phyloP scores from a whole-genome alignment of 2,113 vertebrate genomes.

The Oryzias celebensis region DNA sequence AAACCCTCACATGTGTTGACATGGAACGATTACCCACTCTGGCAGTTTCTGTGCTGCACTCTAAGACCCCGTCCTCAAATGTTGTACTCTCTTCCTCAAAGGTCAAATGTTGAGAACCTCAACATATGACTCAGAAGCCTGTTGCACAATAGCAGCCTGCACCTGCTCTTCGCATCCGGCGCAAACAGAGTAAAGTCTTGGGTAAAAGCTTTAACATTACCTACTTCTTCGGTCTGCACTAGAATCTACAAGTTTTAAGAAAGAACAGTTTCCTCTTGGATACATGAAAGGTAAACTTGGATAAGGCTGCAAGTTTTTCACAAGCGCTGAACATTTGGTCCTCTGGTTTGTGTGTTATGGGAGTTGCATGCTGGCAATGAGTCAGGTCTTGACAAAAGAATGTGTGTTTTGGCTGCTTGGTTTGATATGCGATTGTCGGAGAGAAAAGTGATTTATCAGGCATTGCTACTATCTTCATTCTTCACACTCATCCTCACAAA shows the following conservation, averaged over 20 bases:
- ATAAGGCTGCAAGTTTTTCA: constrained; percentile 48
- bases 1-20: constrained; percentile 67
- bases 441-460: constrained; percentile 69
- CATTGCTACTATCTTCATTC: constrained; percentile 29
- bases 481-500: constrained; percentile 13
- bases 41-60: constrained; percentile 39
- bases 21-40: constrained; percentile 59
- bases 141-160: constrained; percentile 64
- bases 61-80: constrained; percentile 53
- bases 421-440: constrained; percentile 38
- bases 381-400: constrained; percentile 77
- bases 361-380: constrained; percentile 65
- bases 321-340: constrained; percentile 52
- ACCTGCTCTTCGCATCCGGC: constrained; percentile 61
- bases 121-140: constrained; percentile 55
- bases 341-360: constrained; percentile 60
- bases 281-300: constrained; percentile 31
- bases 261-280: constrained; percentile 37
- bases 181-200: constrained; percentile 24
- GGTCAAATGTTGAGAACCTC: constrained; percentile 64
- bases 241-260: constrained; percentile 58
- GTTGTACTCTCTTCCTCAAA: constrained; percentile 58
- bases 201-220: constrained; percentile 27
- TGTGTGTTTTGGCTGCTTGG: constrained; percentile 75
- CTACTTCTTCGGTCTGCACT: constrained; percentile 39